Conservation (phyloP, 2,797 vertebrate genomes). For the Hephaestus fuliginosus region DNA sequence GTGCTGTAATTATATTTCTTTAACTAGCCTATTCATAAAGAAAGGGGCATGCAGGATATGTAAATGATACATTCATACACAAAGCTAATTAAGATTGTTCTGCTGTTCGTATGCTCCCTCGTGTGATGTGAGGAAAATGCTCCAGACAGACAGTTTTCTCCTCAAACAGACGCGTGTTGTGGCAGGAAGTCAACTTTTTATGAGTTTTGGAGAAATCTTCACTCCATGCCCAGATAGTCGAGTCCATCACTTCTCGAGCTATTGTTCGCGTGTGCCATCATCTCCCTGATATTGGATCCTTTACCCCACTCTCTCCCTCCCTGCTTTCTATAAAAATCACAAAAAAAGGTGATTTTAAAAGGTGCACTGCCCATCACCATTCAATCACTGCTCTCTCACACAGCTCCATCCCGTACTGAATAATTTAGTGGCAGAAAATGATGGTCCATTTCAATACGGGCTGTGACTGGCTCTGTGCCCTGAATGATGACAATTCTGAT, state of each 20-base stretch:
- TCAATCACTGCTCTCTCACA: conserved; percentile 55
- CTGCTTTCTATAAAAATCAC: conserved; percentile 28
- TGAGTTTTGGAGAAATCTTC: neutral
- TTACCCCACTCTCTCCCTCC: conserved; percentile 2
- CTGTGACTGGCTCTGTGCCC: conserved; percentile 27
- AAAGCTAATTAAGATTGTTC: neutral
- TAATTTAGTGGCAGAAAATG: conserved; percentile 66
- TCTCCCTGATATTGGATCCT: conserved; percentile 11
- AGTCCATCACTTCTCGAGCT: conserved; percentile 7
- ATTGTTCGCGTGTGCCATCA: conserved; percentile 11
- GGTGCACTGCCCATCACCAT: conserved; percentile 40
- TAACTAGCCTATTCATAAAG: conserved; percentile 20
- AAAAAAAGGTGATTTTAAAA: conserved; percentile 37
- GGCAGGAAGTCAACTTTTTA: neutral
- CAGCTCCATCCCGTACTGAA: conserved; percentile 55
- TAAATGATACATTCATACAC: conserved; percentile 21
- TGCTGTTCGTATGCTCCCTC: neutral
- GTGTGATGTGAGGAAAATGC: neutral
- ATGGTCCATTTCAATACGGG: conserved; percentile 44
- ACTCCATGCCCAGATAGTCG: neutral
- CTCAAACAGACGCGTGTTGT: neutral
- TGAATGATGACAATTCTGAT: conserved; percentile 38
- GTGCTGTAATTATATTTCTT: conserved; percentile 14
- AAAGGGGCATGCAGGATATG: neutral
- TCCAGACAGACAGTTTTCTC: neutral